Conservation (phyloP, 2,797 vertebrate species). For the Poecilia picta region DNA sequence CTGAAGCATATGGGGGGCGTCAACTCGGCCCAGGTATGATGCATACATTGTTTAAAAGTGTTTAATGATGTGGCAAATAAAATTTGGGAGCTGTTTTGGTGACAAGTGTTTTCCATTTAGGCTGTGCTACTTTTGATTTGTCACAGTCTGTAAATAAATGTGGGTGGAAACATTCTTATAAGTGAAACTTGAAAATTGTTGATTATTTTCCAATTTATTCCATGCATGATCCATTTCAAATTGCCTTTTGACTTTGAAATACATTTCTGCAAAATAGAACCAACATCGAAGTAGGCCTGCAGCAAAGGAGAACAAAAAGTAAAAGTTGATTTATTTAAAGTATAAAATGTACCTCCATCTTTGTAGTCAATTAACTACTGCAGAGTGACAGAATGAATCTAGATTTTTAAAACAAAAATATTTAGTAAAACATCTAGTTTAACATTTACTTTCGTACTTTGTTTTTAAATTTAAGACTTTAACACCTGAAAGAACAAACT, state of each 20-base stretch:
- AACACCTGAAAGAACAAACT: not conserved
- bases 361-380: not conserved
- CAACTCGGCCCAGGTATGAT: slow-evolving; percentile 42
- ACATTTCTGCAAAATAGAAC: not conserved
- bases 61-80: not conserved
- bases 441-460: not conserved
- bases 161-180: not conserved
- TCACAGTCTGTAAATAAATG: not conserved
- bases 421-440: not conserved
- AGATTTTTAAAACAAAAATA: not conserved
- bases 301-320: not conserved
- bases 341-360: not conserved
- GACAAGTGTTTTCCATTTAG: not conserved
- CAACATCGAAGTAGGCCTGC: not conserved
- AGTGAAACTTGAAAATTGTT: not conserved
- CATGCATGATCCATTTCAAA: not conserved
- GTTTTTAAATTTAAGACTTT: not conserved
- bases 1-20: slow-evolving; percentile 45
- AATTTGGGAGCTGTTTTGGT: not conserved
- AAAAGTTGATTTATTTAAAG: not conserved
- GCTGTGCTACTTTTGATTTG: not conserved
- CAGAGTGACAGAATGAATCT: not conserved
- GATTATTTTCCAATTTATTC: not conserved
- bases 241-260: not conserved
- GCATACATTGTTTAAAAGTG: not conserved